Conservation (phyloP, 2,113 vertebrate genomes). For the Peromyscus leucopus region DNA sequence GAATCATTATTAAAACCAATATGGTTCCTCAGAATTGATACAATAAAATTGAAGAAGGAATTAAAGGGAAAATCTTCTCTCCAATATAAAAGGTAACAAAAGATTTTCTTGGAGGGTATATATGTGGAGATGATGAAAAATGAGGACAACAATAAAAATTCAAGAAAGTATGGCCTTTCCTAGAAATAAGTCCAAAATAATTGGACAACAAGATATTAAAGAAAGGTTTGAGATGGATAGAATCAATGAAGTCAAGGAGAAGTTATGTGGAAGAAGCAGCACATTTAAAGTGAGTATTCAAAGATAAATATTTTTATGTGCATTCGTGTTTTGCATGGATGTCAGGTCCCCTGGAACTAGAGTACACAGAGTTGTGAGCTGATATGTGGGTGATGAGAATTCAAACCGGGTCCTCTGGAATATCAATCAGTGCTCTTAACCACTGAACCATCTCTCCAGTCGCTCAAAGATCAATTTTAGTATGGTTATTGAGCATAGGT, state of each 20-base stretch:
- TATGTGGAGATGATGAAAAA: neutral
- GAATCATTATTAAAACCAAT: neutral
- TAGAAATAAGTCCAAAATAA: neutral
- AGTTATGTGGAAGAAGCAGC: neutral
- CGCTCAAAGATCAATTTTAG: neutral
- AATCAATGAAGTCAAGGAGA: conserved; percentile 13
- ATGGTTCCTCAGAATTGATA: neutral
- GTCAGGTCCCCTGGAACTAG: neutral
- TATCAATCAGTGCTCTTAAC: neutral
- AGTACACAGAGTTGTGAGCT: neutral
- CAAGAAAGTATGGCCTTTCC: neutral
- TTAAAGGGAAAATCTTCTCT: neutral
- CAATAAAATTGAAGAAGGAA: neutral
- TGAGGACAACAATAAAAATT: neutral
- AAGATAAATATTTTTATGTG: neutral
- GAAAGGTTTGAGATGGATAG: neutral
- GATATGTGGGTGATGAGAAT: neutral
- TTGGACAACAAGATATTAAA: neutral
- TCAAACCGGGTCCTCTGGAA: neutral
- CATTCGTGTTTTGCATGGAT: neutral
- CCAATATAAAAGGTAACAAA: neutral
- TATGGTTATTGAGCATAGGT: neutral
- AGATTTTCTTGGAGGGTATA: neutral
- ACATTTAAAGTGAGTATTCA: neutral
- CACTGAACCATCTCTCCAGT: neutral